phyloP scores from a whole-genome alignment of 2,888 invertebrate species.

The Cheilosia grossa region DNA sequence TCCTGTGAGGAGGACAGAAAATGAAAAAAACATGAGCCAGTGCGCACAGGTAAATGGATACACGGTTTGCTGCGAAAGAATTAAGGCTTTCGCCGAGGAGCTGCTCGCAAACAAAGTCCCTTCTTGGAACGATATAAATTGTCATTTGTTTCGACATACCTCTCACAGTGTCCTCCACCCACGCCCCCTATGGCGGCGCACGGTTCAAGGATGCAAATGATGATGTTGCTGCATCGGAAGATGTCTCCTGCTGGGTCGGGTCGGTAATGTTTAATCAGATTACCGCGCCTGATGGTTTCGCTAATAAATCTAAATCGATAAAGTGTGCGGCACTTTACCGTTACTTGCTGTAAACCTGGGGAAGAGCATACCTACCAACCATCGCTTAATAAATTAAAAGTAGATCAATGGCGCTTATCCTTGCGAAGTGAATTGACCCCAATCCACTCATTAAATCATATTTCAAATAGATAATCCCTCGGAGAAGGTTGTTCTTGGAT shows the following conservation, averaged over 20 bases:
- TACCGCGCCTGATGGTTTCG: neutral
- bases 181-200: neutral
- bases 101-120: conserved; percentile 36
- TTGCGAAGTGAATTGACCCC: conserved; percentile 50
- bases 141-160: neutral
- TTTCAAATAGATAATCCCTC: conserved; percentile 33
- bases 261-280: conserved; percentile 43
- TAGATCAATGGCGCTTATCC: conserved; percentile 56
- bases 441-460: conserved; percentile 55
- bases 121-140: neutral
- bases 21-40: neutral
- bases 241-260: conserved; percentile 7
- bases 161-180: neutral
- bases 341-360: too few species aligned
- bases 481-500: conserved; percentile 5
- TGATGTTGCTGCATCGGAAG: conserved; percentile 26
- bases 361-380: conserved; percentile 14
- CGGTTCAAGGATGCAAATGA: conserved; percentile 38
- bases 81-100: conserved; percentile 50
- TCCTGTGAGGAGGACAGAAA: neutral
- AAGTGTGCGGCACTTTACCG: neutral
- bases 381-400: conserved; percentile 42
- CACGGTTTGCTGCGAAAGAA: conserved; percentile 55
- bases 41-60: conserved; percentile 44
- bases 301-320: conserved; percentile 23